phyloP scores from a whole-genome alignment of 2,797 vertebrate genomes.

The Glossophaga mutica region DNA sequence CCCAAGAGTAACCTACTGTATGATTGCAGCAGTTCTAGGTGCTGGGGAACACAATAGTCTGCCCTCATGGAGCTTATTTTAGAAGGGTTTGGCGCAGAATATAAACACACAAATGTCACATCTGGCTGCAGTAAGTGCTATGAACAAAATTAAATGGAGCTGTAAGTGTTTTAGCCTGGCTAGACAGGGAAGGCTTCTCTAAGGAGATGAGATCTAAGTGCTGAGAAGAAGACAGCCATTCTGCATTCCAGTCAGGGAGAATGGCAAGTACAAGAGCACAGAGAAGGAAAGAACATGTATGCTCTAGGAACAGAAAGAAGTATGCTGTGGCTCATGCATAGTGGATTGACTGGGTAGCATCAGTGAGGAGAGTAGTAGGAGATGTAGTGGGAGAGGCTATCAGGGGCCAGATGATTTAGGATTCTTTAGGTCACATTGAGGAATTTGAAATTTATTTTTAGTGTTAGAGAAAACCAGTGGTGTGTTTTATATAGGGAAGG shows the following conservation, averaged over 20 bases:
- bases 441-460: not conserved
- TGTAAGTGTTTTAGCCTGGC: not conserved
- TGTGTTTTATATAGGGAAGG: not conserved
- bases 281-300: not conserved
- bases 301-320: not conserved
- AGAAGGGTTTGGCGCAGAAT: not conserved
- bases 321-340: no score
- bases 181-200: not conserved
- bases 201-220: not conserved
- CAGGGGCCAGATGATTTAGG: not conserved
- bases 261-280: not conserved
- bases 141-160: not conserved
- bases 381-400: not conserved
- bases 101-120: not conserved
- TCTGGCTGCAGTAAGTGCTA: not conserved
- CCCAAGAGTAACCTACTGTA: not conserved
- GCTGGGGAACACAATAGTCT: not conserved
- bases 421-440: not conserved
- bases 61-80: not conserved
- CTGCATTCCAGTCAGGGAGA: not conserved
- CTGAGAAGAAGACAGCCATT: not conserved
- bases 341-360: no score
- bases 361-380: not conserved
- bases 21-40: not conserved
- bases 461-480: not conserved